phyloP scores from a whole-genome alignment of 2,797 vertebrate genomes.

The Nothura maculosa region DNA sequence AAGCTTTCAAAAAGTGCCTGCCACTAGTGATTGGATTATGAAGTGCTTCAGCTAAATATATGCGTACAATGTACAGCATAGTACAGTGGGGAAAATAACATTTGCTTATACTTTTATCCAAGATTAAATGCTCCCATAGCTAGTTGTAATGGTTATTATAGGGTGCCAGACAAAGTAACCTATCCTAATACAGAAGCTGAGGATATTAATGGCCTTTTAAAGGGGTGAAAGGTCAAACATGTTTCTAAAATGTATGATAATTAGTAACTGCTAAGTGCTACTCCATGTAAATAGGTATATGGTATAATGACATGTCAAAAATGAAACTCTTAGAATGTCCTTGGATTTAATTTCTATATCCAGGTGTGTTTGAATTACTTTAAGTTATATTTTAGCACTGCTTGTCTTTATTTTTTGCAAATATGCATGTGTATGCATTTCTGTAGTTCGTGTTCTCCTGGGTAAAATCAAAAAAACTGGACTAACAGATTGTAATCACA shows the following conservation, averaged over 20 bases:
- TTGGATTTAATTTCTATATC: not conserved
- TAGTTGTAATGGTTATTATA: not conserved
- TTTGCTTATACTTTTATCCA: not conserved
- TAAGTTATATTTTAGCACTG: not conserved
- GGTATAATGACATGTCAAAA: not conserved
- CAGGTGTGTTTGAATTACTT: not conserved
- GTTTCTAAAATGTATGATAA: not conserved
- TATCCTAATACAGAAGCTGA: not conserved
- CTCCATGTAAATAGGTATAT: not conserved
- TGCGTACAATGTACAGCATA: not conserved
- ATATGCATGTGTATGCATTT: not conserved
- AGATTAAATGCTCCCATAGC: not conserved
- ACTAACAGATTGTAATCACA: not conserved
- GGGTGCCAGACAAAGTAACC: not conserved
- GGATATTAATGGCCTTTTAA: not conserved
- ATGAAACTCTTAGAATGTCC: not conserved
- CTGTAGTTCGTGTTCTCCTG: not conserved
- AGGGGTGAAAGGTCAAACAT: not conserved
- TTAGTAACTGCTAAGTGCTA: not conserved
- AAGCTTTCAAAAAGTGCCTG: accelerated
- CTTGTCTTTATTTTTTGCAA: not conserved
- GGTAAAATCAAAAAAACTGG: not conserved
- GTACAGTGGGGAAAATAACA: not conserved
- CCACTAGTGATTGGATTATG: not conserved
- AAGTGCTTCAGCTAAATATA: not conserved